phyloP scores from a whole-genome alignment of 2,113 vertebrate species.

The Philantomba maxwellii region DNA sequence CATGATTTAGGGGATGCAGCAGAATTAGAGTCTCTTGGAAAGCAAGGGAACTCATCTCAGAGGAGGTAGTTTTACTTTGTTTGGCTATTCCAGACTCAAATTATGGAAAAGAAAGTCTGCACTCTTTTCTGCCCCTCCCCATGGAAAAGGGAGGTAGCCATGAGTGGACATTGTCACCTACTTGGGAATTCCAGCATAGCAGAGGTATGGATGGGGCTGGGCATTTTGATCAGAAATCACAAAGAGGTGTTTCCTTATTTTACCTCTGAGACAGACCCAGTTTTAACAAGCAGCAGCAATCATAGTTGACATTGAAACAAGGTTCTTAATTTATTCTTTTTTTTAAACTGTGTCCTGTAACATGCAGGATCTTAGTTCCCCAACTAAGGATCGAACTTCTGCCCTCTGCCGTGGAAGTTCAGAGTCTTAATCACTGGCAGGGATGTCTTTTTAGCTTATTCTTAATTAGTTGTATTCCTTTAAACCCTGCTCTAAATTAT shows the following conservation, averaged over 20 bases:
- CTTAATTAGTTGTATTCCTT: neutral
- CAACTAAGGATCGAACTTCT: neutral
- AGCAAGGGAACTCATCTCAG: neutral
- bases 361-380: neutral
- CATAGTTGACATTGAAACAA: neutral
- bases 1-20: neutral
- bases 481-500: neutral
- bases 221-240: neutral
- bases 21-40: neutral
- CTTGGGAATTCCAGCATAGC: neutral
- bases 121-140: neutral
- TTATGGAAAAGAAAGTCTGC: neutral
- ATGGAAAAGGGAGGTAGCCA: neutral
- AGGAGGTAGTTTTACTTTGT: neutral
- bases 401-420: neutral
- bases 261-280: neutral
- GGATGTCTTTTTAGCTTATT: neutral
- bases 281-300: neutral
- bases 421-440: neutral
- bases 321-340: neutral
- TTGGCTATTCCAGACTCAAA: neutral
- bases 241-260: neutral
- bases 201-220: neutral
- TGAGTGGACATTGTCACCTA: neutral
- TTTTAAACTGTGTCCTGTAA: neutral